A percentile compares a stretch with the other conserved stretches of the same genome.
These are phyloP conservation scores for Dicentrarchus labrax DNA, from an alignment of 2,113 vertebrate genomes.

Conservation along the genomic window DNA sequence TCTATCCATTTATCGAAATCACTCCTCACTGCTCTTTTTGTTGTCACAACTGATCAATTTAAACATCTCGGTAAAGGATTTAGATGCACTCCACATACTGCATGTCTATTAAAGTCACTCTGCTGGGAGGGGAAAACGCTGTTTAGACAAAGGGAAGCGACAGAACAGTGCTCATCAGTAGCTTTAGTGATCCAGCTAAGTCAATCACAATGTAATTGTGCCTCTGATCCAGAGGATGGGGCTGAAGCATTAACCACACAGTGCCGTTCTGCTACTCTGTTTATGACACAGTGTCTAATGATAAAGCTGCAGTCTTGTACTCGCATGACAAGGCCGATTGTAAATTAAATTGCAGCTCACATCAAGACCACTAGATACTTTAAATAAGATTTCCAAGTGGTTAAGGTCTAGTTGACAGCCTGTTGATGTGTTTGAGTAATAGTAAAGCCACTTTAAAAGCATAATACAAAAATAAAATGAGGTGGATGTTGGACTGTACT, in stretches of 20 bases:
- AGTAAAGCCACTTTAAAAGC: constrained; percentile 20
- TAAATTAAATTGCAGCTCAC: constrained; percentile 46
- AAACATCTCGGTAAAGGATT: constrained; percentile 53
- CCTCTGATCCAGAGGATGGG: constrained; percentile 82
- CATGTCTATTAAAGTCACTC: constrained; percentile 56
- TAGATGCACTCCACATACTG: constrained; percentile 55
- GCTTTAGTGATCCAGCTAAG: constrained; percentile 63
- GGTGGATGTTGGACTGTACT: constrained; percentile 13
- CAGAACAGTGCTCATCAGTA: constrained; percentile 50
- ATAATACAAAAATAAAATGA: neutral
- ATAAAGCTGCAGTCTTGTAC: constrained; percentile 19
- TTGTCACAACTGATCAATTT: constrained; percentile 63
- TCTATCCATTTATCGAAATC: constrained; percentile 53
- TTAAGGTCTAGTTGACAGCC: constrained; percentile 36
- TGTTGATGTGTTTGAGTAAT: constrained; percentile 34
- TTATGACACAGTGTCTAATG: constrained; percentile 64
- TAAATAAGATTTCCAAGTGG: constrained; percentile 47
- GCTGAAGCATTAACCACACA: constrained; percentile 81
- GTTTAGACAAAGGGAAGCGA: constrained; percentile 58
- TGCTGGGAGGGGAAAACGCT: constrained; percentile 39
- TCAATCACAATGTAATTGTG: constrained; percentile 81
- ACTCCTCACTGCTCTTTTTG: constrained; percentile 41
- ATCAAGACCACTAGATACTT: constrained; percentile 29
- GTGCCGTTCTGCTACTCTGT: constrained; percentile 54
- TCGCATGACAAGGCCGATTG: constrained; percentile 33